Conservation (phyloP, 2,113 vertebrate species). For the Tenebrosternarchus preto region DNA sequence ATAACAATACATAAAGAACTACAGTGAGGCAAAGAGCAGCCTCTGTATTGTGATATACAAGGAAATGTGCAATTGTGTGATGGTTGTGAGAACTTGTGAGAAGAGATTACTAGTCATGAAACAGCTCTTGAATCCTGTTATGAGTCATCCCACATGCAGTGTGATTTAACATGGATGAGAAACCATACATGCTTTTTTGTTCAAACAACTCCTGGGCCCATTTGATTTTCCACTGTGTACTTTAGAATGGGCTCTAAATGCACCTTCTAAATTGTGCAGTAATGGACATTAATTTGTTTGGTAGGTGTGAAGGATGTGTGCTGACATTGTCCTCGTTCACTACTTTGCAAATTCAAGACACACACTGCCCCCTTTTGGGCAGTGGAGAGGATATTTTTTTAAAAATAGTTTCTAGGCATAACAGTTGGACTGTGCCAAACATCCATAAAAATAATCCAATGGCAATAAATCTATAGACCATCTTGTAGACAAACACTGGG, state of each 20-base stretch:
- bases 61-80: neutral
- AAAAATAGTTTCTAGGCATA: neutral
- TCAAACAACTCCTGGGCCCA: neutral
- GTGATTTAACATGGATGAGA: neutral
- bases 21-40: neutral
- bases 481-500: neutral
- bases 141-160: neutral
- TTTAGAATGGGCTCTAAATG: neutral
- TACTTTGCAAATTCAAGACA: neutral
- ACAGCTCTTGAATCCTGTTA: neutral
- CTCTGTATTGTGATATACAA: neutral
- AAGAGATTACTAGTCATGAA: neutral
- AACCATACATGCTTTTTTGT: neutral
- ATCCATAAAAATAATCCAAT: constrained; percentile 26
- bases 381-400: neutral
- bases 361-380: constrained; percentile 37
- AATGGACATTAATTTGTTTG: constrained; percentile 15
- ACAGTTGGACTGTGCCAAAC: neutral
- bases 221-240: constrained; percentile 23
- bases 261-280: constrained; percentile 31
- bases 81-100: neutral
- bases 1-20: neutral
- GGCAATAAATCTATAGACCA: neutral
- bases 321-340: neutral
- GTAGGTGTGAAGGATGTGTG: neutral